These are phyloP conservation scores for Lagodon rhomboides DNA, from an alignment of 2,797 vertebrate genomes.

Conservation along the genomic window DNA sequence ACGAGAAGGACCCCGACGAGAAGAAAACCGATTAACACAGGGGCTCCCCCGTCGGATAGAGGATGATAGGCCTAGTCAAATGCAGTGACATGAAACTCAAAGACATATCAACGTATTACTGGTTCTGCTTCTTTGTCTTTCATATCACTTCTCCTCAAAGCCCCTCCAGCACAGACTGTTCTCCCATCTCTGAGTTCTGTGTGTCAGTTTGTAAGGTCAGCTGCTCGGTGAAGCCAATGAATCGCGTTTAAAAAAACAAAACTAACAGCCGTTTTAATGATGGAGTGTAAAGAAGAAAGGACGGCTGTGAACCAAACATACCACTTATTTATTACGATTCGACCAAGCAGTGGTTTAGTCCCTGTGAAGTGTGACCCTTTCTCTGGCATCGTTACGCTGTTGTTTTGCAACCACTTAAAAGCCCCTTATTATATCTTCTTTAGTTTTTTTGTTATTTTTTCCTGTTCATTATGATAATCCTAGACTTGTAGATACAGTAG, in stretches of 20 bases:
- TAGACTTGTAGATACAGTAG: slow-evolving; percentile 9
- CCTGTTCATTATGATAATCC: slow-evolving; percentile 8
- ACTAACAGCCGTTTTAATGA: slow-evolving; percentile 50
- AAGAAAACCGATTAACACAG: slow-evolving; percentile 94
- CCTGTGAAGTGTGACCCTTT: slow-evolving; percentile 28
- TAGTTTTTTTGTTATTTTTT: slow-evolving; percentile 14
- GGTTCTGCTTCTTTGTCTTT: slow-evolving; percentile 71
- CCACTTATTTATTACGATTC: slow-evolving; percentile 63
- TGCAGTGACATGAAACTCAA: slow-evolving; percentile 77
- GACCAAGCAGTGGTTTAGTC: slow-evolving; percentile 35
- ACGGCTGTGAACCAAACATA: slow-evolving; percentile 58
- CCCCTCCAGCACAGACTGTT: slow-evolving; percentile 49
- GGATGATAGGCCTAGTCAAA: slow-evolving; percentile 66
- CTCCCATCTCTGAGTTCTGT: slow-evolving; percentile 45
- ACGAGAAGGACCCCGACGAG: slow-evolving; percentile 88
- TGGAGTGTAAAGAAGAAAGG: slow-evolving; percentile 34
- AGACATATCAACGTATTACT: slow-evolving; percentile 69
- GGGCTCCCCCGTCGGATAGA: slow-evolving; percentile 49
- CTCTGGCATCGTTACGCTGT: slow-evolving; percentile 20
- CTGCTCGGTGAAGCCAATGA: slow-evolving; percentile 36
- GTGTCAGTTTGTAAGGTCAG: slow-evolving; percentile 44
- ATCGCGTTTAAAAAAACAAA: slow-evolving; percentile 31
- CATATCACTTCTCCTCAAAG: slow-evolving; percentile 55
- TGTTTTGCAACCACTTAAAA: slow-evolving; percentile 42
- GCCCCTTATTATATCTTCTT: not conserved